phyloP scores from a whole-genome alignment of 2,113 vertebrate genomes.

The Notothenia coriiceps region DNA sequence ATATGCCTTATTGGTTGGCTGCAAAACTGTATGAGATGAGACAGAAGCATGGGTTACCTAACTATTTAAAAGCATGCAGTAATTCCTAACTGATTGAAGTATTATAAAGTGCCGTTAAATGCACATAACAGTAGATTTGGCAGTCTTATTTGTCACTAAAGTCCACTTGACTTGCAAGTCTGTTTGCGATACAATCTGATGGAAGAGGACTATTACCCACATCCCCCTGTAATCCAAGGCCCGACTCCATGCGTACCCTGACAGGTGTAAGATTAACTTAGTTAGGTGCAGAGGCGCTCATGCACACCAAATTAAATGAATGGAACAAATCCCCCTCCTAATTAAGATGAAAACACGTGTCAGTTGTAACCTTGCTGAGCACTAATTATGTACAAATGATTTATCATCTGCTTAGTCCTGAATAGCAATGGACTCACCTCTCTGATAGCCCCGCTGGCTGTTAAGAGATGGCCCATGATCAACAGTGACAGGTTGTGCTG shows the following conservation, averaged over 20 bases:
- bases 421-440: slow-evolving; percentile 93
- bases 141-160: not conserved
- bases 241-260: slow-evolving; percentile 80
- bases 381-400: slow-evolving; percentile 99
- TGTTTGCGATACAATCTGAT: slow-evolving; percentile 25
- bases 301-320: slow-evolving; percentile 98
- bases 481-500: slow-evolving; percentile 93
- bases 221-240: slow-evolving; percentile 42
- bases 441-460: slow-evolving; percentile 91
- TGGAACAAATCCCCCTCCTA: slow-evolving; percentile 98
- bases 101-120: not conserved
- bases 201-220: slow-evolving; percentile 40
- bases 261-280: slow-evolving; percentile 97
- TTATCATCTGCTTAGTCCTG: slow-evolving; percentile 96
- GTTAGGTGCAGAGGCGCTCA: slow-evolving; percentile 93
- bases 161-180: not conserved
- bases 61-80: not conserved
- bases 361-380: slow-evolving; percentile 98
- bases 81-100: not conserved
- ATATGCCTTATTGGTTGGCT: not conserved
- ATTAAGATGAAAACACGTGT: slow-evolving; percentile 99
- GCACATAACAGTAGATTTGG: not conserved
- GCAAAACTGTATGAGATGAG: not conserved
- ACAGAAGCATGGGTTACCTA: not conserved
- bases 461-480: slow-evolving; percentile 94